phyloP scores from a whole-genome alignment of 2,888 invertebrate species.

The Limnephilus auricula region DNA sequence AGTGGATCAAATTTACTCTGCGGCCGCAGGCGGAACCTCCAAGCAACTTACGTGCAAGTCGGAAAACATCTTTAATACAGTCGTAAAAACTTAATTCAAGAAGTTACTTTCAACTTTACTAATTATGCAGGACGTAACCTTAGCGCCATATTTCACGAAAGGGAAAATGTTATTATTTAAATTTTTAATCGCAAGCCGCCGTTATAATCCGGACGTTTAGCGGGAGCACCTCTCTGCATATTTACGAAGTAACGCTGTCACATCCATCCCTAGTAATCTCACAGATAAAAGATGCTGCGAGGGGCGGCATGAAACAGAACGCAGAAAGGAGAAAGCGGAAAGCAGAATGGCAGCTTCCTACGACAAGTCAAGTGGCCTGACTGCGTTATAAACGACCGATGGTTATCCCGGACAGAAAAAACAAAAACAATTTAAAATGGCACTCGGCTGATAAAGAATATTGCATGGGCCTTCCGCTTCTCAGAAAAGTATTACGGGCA shows the following conservation, averaged over 20 bases:
- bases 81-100: constrained; percentile 31
- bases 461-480: constrained; percentile 50
- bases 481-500: constrained; percentile 43
- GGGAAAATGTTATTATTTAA: constrained; percentile 49
- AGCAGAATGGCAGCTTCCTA: constrained; percentile 51
- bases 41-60: background rate
- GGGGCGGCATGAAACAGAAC: background rate
- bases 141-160: constrained; percentile 51
- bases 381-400: constrained; percentile 64
- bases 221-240: constrained; percentile 50
- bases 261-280: constrained; percentile 62
- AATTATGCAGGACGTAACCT: constrained; percentile 51
- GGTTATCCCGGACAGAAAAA: constrained; percentile 56
- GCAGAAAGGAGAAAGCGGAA: constrained; percentile 19
- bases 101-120: constrained; percentile 24
- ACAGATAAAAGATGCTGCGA: constrained; percentile 47
- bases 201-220: constrained; percentile 57
- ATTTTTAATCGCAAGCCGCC: constrained; percentile 57
- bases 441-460: constrained; percentile 54
- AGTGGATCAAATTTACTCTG: background rate
- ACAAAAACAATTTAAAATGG: constrained; percentile 64
- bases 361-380: constrained; percentile 35
- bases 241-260: constrained; percentile 62
- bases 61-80: constrained; percentile 28
- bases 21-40: background rate